Conservation (phyloP, 1,140 invertebrate genomes). For the Nephotettix cincticeps region DNA sequence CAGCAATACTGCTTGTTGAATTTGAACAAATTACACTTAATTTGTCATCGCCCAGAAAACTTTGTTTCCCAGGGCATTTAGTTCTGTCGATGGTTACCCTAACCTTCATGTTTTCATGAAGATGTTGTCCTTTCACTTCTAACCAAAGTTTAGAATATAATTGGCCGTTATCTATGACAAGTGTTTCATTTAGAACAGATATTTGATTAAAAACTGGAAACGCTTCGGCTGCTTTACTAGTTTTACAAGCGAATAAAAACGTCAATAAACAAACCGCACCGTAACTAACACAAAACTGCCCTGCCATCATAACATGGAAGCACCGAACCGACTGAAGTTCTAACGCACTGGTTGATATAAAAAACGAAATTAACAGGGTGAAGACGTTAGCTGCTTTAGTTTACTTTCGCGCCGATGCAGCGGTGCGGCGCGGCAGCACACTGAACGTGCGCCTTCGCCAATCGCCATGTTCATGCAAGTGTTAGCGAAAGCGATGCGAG, state of each 20-base stretch:
- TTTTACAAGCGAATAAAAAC: conserved; percentile 22
- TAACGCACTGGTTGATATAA: no score
- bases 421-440: no score
- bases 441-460: no score
- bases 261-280: conserved; percentile 18
- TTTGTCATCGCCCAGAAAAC: conserved; percentile 11
- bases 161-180: neutral
- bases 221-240: neutral
- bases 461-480: no score
- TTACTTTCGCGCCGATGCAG: no score
- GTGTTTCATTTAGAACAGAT: conserved; percentile 24
- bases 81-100: conserved; percentile 19
- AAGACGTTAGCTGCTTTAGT: no score
- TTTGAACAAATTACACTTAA: conserved; percentile 25
- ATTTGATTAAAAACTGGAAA: conserved; percentile 15
- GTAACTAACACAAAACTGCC: neutral
- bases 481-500: no score
- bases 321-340: no score
- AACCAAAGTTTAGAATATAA: conserved; percentile 24
- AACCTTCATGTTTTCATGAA: conserved; percentile 24
- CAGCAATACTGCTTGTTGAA: conserved; percentile 9
- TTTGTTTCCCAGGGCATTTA: conserved; percentile 3
- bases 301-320: conserved; percentile 11
- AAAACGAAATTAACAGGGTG: no score
- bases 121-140: conserved; percentile 19